Evolutionary conservation across 1,140 invertebrate genomes (phyloP).

Genomic region (Platyura marginata): DNA sequence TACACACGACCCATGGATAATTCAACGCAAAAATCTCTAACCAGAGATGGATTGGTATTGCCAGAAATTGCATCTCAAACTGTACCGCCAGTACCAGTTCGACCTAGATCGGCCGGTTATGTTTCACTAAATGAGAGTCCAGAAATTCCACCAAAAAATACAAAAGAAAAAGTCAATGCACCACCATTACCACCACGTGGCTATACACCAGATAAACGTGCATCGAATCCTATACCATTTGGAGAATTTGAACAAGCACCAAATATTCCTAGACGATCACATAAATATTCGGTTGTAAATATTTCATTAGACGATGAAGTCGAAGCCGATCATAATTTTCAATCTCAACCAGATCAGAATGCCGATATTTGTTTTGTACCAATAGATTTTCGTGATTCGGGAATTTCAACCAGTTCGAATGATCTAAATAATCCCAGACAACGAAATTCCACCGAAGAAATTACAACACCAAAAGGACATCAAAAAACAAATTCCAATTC

Average conservation of each 20-base stretch:
- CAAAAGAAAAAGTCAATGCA: constrained; percentile 9
- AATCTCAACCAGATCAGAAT: too few species aligned
- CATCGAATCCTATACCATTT: constrained; percentile 19
- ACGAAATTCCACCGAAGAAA: background rate
- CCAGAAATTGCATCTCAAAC: background rate
- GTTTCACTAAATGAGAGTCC: constrained; percentile 10
- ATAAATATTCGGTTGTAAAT: constrained; percentile 22
- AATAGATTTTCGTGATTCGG: constrained; percentile 22
- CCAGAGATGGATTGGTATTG: background rate
- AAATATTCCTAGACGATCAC: constrained; percentile 10
- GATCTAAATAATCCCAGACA: constrained; percentile 13
- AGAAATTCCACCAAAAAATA: constrained; percentile 19
- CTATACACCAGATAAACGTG: constrained; percentile 21
- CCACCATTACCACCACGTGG: constrained; percentile 29
- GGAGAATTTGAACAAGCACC: constrained; percentile 10
- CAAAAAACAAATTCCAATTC: background rate
- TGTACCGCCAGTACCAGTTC: constrained; percentile 18
- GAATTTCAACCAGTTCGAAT: constrained; percentile 20
- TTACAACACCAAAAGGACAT: background rate
- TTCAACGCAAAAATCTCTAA: constrained; percentile 19
- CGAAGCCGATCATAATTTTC: constrained; percentile 11
- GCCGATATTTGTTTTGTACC: constrained; percentile 13
- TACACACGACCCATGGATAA: constrained; percentile 34
- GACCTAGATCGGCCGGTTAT: constrained; percentile 19
- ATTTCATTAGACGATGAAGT: constrained; percentile 20